Evolutionary conservation across 2,113 vertebrate species (phyloP).

Genomic region (Felis catus): F.catus_Fca126_mat1.0 CM031419.1:54618001-54618500

Average conservation of each 20-base stretch:
- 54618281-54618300: neutral
- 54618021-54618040: neutral
- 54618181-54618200: neutral
- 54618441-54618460: neutral
- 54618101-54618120: neutral
- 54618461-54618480: neutral
- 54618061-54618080: neutral
- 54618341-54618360: neutral
- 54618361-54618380: neutral
- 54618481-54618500: no score
- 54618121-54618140: neutral
- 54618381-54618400: neutral
- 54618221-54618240: neutral
- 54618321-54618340: neutral
- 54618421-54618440: neutral
- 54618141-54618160: neutral
- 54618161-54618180: neutral
- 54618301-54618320: neutral
- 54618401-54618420: neutral
- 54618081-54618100: neutral
- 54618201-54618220: neutral
- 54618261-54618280: neutral
- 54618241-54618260: neutral
- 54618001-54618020: constrained; percentile 1
- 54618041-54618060: neutral